phyloP scores from a whole-genome alignment of 2,113 vertebrate species.

The Chrysemys picta region DNA sequence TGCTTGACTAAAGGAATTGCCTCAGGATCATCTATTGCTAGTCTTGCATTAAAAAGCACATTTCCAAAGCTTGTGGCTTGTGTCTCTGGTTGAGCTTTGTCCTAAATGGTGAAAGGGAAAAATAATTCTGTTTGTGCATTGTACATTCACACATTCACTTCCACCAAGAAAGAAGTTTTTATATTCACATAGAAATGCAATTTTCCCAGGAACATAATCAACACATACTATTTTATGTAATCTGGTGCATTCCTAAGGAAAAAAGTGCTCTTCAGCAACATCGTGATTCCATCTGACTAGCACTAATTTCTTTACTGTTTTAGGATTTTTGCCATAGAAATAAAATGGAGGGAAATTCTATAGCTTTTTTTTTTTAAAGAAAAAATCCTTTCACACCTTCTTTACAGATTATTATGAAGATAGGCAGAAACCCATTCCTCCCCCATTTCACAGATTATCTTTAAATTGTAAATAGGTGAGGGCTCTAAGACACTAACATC shows the following conservation, averaged over 20 bases:
- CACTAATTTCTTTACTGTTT: not conserved
- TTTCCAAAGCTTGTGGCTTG: conserved; percentile 88
- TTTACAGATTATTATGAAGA: not conserved
- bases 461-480: not conserved
- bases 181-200: not conserved
- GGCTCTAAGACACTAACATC: not conserved
- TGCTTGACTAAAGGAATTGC: conserved; percentile 88
- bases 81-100: conserved; percentile 95
- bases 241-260: not conserved
- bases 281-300: not conserved
- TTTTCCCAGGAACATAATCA: not conserved
- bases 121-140: not conserved
- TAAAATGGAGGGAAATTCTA: not conserved
- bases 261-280: not conserved
- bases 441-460: not conserved
- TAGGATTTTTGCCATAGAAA: not conserved
- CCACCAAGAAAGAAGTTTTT: not conserved
- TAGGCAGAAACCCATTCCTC: not conserved
- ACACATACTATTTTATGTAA: not conserved
- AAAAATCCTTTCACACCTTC: not conserved
- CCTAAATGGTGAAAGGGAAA: conserved; percentile 71
- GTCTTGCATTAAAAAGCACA: conserved; percentile 87
- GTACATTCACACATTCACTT: not conserved
- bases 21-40: conserved; percentile 91
- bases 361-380: not conserved